Conservation (phyloP, 2,888 invertebrate species). For the Cataglyphis altisquamis region DNA sequence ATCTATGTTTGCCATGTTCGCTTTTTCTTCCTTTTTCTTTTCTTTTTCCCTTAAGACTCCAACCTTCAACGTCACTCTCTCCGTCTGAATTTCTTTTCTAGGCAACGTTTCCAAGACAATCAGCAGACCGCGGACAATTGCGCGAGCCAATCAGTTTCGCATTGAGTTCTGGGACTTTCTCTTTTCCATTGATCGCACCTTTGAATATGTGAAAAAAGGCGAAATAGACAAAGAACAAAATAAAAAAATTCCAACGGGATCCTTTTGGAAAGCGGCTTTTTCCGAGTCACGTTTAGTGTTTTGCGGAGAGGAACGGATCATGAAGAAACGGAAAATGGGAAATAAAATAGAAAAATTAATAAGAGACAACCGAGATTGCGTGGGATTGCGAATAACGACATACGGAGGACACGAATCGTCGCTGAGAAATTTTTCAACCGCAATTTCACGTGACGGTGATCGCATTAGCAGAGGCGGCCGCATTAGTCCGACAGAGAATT, state of each 20-base stretch:
- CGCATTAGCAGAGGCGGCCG: not conserved
- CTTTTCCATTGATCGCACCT: conserved; percentile 25
- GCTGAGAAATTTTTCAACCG: not conserved
- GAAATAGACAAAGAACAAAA: conserved; percentile 14
- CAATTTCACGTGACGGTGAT: not conserved
- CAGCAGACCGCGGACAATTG: conserved; percentile 72
- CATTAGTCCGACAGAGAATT: conserved; percentile 18
- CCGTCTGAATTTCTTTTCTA: conserved; percentile 67
- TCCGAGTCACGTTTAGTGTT: conserved; percentile 31
- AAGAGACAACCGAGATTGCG: conserved; percentile 16
- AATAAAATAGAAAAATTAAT: conserved; percentile 30
- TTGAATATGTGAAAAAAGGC: not conserved
- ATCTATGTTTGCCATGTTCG: not conserved
- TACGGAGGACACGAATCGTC: not conserved
- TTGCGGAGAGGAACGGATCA: conserved; percentile 7
- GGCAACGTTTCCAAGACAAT: conserved; percentile 74
- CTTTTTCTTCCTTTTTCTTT: conserved; percentile 23
- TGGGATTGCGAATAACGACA: not conserved
- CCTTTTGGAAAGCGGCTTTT: conserved; percentile 54
- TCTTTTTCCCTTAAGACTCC: conserved; percentile 47
- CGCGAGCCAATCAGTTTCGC: conserved; percentile 77
- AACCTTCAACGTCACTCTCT: conserved; percentile 62
- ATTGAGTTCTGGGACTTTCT: conserved; percentile 66
- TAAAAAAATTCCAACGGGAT: conserved; percentile 20
- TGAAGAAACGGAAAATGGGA: not conserved